Evolutionary conservation across 2,113 vertebrate species (phyloP), one percentile per base, ranked within the genome.

Genomic region (Apteryx mantelli): DNA sequence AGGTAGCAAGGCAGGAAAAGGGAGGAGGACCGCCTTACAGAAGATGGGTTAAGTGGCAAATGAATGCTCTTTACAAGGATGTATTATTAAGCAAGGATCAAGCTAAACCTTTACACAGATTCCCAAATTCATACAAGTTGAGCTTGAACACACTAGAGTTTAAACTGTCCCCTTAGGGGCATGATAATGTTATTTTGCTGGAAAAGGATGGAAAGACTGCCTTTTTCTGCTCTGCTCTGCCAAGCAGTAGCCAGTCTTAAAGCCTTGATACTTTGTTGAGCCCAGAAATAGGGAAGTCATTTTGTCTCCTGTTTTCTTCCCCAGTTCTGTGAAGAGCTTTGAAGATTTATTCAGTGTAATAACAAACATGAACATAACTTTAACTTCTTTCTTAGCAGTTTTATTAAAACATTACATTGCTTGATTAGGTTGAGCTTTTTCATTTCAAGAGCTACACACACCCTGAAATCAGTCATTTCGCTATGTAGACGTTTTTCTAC

Each of bases 351-450:
- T 82, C 61, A 21, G 3, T 34, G 34, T 56, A 85, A 64, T 79
- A 89, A 61, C 7, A 7, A 91, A 61, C 13, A 76, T 3, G 58
- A 38, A 42, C 16, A 28, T 21, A 79, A 56, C 13, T 63, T 58
- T 84, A 65, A 34, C 71, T 86, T 84, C n/a, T 82, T 76, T 53
- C 48, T 68, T 76, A 63, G 81, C 89, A 95, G 69, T 19, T 93
- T 86, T 89, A 91, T 79, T 78, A 92, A 79, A 88, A 40, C n/a
- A 83, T 2, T 70, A 20, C 50, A 32, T 50, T 55, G 55, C 63
- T 82, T 87, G 46, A 71, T 79, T 78, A 73, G 38, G 74, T 52
- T 75, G 38, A 82, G 64, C 52, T 60, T 38, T 42, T 94, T 64
- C 30, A 46, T 22, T n/a, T 46, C 74, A 46, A 73, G 69, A 82